A percentile compares a stretch with the other conserved stretches of the same genome.
Conservation (phyloP, 1,140 invertebrate species). For the Ostrea edulis region DNA sequence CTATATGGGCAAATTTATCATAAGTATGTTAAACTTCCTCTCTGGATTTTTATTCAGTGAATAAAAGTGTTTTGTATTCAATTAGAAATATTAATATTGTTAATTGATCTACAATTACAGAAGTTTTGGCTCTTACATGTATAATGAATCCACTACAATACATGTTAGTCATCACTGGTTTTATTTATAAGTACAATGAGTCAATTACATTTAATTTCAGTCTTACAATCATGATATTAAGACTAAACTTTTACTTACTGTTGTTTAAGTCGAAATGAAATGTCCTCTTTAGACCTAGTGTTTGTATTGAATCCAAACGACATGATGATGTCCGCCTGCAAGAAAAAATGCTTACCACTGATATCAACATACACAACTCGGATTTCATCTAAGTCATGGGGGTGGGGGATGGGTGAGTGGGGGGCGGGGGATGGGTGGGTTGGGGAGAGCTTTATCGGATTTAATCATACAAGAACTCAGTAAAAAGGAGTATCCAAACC, state of each 20-base stretch:
- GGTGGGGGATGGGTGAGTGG: too few species aligned
- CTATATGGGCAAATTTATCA: neutral
- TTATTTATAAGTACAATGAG: neutral
- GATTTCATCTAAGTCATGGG: too few species aligned
- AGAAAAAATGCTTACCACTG: neutral
- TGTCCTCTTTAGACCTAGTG: slow-evolving; percentile 67
- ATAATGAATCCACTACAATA: neutral
- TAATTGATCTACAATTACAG: neutral
- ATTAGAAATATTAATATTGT: neutral
- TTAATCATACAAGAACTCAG: too few species aligned
- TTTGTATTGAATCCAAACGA: slow-evolving; percentile 61
- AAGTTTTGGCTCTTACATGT: neutral
- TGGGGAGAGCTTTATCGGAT: too few species aligned
- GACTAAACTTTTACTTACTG: slow-evolving; percentile 62
- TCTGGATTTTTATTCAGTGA: too few species aligned
- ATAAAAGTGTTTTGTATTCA: neutral
- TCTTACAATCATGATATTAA: neutral
- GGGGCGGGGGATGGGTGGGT: too few species aligned
- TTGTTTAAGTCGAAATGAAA: slow-evolving; percentile 66
- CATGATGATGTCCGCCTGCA: slow-evolving; percentile 47
- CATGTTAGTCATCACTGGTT: neutral
- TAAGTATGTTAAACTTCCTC: neutral
- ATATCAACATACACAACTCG: too few species aligned
- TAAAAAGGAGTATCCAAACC: too few species aligned
- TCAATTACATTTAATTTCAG: neutral